Conservation (phyloP, 2,888 invertebrate species). For the Cryptus armator region DNA sequence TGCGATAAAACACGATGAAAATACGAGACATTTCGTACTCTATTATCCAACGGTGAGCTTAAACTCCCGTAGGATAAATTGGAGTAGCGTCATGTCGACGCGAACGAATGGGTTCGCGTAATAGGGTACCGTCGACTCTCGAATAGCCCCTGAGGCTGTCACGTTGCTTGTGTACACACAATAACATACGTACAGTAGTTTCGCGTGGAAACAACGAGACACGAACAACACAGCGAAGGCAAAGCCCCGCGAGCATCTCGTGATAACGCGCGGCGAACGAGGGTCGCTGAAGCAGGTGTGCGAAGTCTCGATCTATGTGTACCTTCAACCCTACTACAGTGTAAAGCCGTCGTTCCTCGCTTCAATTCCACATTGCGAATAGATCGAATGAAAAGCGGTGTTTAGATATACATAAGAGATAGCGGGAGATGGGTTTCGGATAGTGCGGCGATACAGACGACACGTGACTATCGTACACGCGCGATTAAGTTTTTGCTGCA, state of each 20-base stretch:
- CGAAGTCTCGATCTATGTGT: constrained; percentile 45
- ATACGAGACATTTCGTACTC: neutral
- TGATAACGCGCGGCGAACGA: neutral
- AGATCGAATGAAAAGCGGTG: constrained; percentile 41
- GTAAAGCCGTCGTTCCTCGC: constrained; percentile 11
- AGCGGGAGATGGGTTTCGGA: too few species aligned
- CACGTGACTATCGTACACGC: too few species aligned
- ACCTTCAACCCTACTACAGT: constrained; percentile 36
- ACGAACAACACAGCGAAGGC: constrained; percentile 14
- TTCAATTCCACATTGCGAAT: constrained; percentile 49
- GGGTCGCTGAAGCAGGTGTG: constrained; percentile 41
- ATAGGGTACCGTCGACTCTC: constrained; percentile 36
- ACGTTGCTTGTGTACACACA: constrained; percentile 33
- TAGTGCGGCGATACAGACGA: too few species aligned
- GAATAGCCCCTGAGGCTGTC: constrained; percentile 27
- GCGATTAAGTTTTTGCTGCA: too few species aligned
- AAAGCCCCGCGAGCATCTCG: constrained; percentile 3
- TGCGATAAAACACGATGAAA: neutral
- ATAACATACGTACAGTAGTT: constrained; percentile 38
- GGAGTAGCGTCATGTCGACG: constrained; percentile 44
- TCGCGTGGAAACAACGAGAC: constrained; percentile 29
- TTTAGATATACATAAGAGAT: neutral
- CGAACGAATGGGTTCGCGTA: constrained; percentile 47
- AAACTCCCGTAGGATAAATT: constrained; percentile 36
- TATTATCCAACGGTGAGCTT: neutral